Conservation (phyloP, 2,888 invertebrate genomes). For the Aphidoletes aphidimyza region DNA sequence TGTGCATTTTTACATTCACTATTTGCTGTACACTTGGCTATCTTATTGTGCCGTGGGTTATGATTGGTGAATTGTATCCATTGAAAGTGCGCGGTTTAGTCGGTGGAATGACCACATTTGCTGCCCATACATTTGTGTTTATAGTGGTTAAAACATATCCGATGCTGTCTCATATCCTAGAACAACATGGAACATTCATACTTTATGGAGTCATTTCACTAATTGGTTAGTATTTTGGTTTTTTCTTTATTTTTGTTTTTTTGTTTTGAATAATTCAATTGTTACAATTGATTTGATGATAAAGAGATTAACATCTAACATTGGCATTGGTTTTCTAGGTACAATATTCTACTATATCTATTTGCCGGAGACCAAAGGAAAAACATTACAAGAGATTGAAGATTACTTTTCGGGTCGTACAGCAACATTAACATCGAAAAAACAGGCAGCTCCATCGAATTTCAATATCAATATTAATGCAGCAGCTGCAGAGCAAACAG, state of each 20-base stretch:
- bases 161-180: slow-evolving; percentile 67
- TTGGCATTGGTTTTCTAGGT: slow-evolving; percentile 65
- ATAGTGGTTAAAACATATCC: slow-evolving; percentile 77
- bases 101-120: slow-evolving; percentile 75
- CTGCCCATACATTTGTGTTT: slow-evolving; percentile 74
- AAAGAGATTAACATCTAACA: no score
- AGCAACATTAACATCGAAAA: slow-evolving; percentile 67
- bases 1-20: slow-evolving; percentile 72
- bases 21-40: slow-evolving; percentile 75
- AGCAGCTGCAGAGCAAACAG: not conserved
- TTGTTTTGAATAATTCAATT: not conserved
- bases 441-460: slow-evolving; percentile 56
- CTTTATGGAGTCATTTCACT: slow-evolving; percentile 73
- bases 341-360: slow-evolving; percentile 73
- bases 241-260: slow-evolving; percentile 24
- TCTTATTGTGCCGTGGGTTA: slow-evolving; percentile 77
- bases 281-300: no score
- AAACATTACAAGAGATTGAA: slow-evolving; percentile 75
- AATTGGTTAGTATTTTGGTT: slow-evolving; percentile 65
- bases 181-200: slow-evolving; percentile 72
- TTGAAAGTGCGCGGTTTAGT: slow-evolving; percentile 75
- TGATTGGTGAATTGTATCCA: slow-evolving; percentile 80
- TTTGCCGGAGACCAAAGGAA: slow-evolving; percentile 77
- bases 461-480: slow-evolving; percentile 54
- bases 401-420: slow-evolving; percentile 76